Conservation (phyloP, 2,113 vertebrate species). For the Corythaeola cristata region DNA sequence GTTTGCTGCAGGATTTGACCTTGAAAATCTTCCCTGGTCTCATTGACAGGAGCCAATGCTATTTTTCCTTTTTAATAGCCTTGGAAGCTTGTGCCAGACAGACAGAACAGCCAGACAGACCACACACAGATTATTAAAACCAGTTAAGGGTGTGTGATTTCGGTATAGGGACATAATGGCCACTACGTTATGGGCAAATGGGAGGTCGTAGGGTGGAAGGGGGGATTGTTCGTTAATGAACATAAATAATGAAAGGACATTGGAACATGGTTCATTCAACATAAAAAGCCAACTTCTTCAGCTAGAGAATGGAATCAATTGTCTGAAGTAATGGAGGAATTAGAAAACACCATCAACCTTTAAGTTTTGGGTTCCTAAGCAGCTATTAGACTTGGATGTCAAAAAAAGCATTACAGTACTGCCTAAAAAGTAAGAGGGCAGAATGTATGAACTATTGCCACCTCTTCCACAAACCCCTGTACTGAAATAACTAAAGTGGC, state of each 20-base stretch:
- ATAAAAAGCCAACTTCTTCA: constrained; percentile 23
- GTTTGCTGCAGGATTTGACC: constrained; percentile 60
- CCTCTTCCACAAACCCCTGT: not conserved
- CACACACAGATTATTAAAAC: constrained; percentile 46
- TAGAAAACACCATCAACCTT: not conserved
- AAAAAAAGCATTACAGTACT: not conserved
- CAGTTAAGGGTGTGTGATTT: constrained; percentile 37
- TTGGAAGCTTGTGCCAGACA: constrained; percentile 49
- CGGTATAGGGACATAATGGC: not conserved
- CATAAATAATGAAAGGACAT: constrained; percentile 23
- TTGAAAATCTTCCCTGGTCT: constrained; percentile 57
- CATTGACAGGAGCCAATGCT: constrained; percentile 46
- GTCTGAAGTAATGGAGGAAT: not conserved
- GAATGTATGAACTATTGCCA: not conserved
- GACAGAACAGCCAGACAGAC: constrained; percentile 46
- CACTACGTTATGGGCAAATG: not conserved
- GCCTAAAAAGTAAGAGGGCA: not conserved
- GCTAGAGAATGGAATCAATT: constrained; percentile 16
- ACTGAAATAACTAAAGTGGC: not conserved
- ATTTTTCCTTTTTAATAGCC: constrained; percentile 48
- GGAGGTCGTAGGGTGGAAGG: not conserved
- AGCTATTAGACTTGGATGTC: not conserved
- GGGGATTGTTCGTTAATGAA: constrained; percentile 1
- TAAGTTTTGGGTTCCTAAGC: not conserved
- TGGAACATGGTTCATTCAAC: constrained; percentile 15